These are phyloP conservation scores for Limnothrissa miodon DNA, from an alignment of 2,113 vertebrate species.

Conservation along the genomic window DNA sequence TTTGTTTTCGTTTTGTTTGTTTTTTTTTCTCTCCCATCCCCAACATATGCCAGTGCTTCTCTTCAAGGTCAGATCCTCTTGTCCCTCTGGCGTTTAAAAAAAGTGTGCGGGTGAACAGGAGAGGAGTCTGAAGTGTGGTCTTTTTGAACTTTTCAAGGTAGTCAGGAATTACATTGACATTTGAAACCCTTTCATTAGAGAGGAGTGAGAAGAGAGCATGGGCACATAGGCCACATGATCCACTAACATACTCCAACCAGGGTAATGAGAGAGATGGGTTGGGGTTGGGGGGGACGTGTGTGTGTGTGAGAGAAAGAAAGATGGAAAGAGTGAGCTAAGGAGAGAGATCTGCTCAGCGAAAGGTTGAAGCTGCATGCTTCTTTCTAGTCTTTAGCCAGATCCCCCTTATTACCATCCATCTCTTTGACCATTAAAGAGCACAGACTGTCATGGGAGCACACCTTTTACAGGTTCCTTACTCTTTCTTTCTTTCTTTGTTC, in stretches of 20 bases:
- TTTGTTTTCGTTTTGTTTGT: neutral
- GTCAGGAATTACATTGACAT: slow-evolving; percentile 56
- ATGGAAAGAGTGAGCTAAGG: slow-evolving; percentile 21
- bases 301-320: neutral
- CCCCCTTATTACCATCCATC: slow-evolving; percentile 46
- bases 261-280: slow-evolving; percentile 42
- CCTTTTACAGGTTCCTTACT: slow-evolving; percentile 12
- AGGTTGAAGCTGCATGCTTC: neutral
- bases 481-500: neutral
- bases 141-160: slow-evolving; percentile 55
- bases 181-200: slow-evolving; percentile 57
- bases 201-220: slow-evolving; percentile 23
- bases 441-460: neutral
- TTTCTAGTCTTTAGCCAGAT: slow-evolving; percentile 21
- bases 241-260: slow-evolving; percentile 18
- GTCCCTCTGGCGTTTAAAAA: slow-evolving; percentile 26
- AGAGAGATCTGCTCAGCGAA: neutral
- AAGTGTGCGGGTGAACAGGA: slow-evolving; percentile 31
- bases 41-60: slow-evolving; percentile 15
- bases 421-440: slow-evolving; percentile 33
- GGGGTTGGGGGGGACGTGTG: slow-evolving; percentile 9
- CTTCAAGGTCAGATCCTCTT: slow-evolving; percentile 19
- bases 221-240: slow-evolving; percentile 23
- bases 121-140: slow-evolving; percentile 30
- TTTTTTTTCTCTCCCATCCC: neutral